Evolutionary conservation across 2,113 vertebrate species (phyloP).

Genomic region (Lates calcarifer): DNA sequence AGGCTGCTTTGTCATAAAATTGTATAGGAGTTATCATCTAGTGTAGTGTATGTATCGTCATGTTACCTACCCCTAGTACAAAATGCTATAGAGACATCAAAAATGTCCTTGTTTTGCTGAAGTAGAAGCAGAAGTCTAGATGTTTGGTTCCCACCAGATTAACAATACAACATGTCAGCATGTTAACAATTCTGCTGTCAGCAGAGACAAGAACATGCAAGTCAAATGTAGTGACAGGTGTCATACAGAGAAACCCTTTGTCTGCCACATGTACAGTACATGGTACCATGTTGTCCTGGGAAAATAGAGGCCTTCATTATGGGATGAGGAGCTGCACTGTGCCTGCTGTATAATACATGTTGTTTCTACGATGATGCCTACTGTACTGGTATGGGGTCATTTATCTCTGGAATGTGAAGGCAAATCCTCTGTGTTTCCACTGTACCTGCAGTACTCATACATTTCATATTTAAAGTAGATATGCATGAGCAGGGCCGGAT

Average conservation of each 20-base stretch:
- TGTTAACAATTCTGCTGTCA: conserved; percentile 88
- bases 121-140: conserved; percentile 22
- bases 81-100: background rate
- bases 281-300: conserved; percentile 85
- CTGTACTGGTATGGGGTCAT: conserved; percentile 40
- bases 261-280: conserved; percentile 76
- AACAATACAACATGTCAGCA: conserved; percentile 58
- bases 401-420: conserved; percentile 52
- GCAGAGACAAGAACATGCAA: conserved; percentile 86
- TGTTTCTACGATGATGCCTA: background rate
- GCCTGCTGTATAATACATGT: conserved; percentile 62
- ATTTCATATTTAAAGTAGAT: background rate
- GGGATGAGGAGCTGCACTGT: conserved; percentile 83
- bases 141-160: conserved; percentile 67
- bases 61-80: background rate
- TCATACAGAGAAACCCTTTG: conserved; percentile 88
- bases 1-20: background rate
- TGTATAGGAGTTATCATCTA: background rate
- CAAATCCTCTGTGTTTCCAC: conserved; percentile 31
- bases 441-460: background rate
- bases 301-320: conserved; percentile 89
- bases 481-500: background rate
- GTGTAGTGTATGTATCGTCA: background rate
- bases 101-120: conserved; percentile 17
- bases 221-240: conserved; percentile 88